Conservation (phyloP, 2,797 vertebrate species). For the Pagetopsis macropterus region DNA sequence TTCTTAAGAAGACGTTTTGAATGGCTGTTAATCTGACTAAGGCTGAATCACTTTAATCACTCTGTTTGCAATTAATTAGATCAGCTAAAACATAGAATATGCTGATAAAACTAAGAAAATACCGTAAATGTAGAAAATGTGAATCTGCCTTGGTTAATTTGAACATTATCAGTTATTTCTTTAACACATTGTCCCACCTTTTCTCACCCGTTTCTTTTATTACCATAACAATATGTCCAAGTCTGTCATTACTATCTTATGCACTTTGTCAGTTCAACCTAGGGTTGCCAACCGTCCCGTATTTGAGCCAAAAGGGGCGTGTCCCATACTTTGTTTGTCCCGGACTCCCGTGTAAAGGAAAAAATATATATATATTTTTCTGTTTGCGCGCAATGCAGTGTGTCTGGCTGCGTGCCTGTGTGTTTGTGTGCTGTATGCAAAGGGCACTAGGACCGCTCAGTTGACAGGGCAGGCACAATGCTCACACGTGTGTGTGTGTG, state of each 20-base stretch:
- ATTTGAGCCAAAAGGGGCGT: too few species aligned
- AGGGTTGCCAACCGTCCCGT: too few species aligned
- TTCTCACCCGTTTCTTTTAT: neutral
- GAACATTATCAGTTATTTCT: neutral
- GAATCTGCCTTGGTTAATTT: neutral
- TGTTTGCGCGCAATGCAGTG: too few species aligned
- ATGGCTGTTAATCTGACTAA: neutral
- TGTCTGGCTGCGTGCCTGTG: too few species aligned
- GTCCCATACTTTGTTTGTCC: too few species aligned
- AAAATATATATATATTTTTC: too few species aligned
- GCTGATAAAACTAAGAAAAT: neutral
- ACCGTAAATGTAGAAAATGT: neutral
- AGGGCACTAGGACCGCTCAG: too few species aligned
- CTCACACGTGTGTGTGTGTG: too few species aligned
- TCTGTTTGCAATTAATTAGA: neutral
- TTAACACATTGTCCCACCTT: neutral
- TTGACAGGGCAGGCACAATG: too few species aligned
- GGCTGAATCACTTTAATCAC: neutral
- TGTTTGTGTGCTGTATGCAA: too few species aligned
- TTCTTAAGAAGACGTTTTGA: neutral
- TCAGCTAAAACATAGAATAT: neutral
- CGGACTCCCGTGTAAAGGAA: too few species aligned
- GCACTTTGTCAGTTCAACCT: neutral
- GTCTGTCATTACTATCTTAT: neutral
- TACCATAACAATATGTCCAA: neutral